Evolutionary conservation across 2,797 vertebrate genomes (phyloP).

Genomic region (Microhierax caerulescens): DNA sequence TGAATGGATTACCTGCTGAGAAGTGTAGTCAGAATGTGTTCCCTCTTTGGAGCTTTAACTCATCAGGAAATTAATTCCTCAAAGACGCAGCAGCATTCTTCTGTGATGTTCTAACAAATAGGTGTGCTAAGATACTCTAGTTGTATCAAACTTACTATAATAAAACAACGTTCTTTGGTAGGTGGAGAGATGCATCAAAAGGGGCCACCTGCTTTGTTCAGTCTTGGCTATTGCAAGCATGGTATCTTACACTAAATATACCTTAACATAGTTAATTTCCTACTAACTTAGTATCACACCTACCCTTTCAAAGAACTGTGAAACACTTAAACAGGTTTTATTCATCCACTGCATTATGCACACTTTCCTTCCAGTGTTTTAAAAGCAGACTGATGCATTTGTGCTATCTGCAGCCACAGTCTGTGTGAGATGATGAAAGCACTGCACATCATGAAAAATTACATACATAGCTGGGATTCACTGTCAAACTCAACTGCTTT

Average conservation of each 20-base stretch:
- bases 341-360: neutral
- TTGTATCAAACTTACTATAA: neutral
- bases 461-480: neutral
- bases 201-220: neutral
- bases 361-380: neutral
- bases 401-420: neutral
- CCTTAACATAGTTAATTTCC: neutral
- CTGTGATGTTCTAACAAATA: neutral
- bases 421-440: neutral
- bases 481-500: neutral
- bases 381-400: neutral
- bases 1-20: conserved; percentile 56
- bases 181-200: neutral
- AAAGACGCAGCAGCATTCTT: neutral
- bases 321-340: neutral
- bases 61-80: conserved; percentile 51
- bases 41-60: conserved; percentile 46
- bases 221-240: neutral
- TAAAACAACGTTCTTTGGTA: neutral
- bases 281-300: neutral
- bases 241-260: neutral
- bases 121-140: neutral
- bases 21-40: conserved; percentile 24
- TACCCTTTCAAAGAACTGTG: neutral
- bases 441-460: accelerated